Base-by-base conservation (phyloP, 2,888 invertebrate species). In the Pseudococcus longispinus region DNA sequence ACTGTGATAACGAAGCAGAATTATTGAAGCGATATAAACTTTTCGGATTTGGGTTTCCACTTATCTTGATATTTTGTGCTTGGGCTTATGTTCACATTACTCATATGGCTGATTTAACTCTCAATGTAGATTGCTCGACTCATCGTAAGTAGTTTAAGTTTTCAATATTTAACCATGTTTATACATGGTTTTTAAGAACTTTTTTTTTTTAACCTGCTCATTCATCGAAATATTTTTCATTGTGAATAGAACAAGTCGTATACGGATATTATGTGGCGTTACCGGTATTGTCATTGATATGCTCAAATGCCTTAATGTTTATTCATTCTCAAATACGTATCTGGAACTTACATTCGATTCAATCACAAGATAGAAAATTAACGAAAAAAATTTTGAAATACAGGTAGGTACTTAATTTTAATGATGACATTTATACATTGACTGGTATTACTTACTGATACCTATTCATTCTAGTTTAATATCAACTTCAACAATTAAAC, bases 101-200 rank as follows among this genome's bases (percentile, higher is more conserved):
- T 20, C 6, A 23, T 15, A n/a, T 18, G 0, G 29, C 13, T 4
- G 20, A 51, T 23, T 20, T 32, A 9, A 18, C 18, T n/a, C 18
- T 84, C 5, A 32, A n/a, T 55, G 0, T 29, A 0, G 23, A 15
- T 0, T 84, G 84, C n/a, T 4, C 11, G 0, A 13, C n/a, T 1
- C 84, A 84, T 84, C 37, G 84, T 84, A 37, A 84, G 84, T 23
- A 15, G 42, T 77, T 44, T 44, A 1, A 82, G 0, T 42, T 44
- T 23, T 37, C 1, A 44, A 82, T 20, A 37, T n/a, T 9, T 80
- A 11, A n/a, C n/a, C 8, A 15, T 0, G 13, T n/a, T n/a, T 51
- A n/a, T 15, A 13, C n/a, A n/a, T 46, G 32, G 4, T 46, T 15
- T 80, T 29, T 37, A 20, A 15, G 2, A 11, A 15, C 20, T 82